Percentiles rank a stretch among this genome's conserved stretches.
phyloP scores from a whole-genome alignment of 2,888 invertebrate species.

The Stenodema calcarata region DNA sequence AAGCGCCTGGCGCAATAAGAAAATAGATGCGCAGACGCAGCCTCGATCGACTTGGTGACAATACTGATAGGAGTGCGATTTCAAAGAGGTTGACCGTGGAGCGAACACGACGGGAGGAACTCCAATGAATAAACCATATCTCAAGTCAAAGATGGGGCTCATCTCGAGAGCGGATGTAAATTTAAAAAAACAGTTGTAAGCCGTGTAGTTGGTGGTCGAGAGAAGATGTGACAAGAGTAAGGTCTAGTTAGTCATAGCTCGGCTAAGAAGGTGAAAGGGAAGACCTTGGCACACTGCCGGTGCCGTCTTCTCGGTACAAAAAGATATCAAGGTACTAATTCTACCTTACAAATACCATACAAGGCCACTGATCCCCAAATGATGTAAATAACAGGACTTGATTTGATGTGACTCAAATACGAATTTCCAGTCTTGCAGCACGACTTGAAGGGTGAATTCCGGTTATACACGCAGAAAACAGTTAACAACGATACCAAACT shows the following conservation, averaged over 20 bases:
- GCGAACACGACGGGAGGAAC: not conserved
- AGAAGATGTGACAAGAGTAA: conserved; percentile 26
- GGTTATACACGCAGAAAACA: too few species aligned
- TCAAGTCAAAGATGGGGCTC: not conserved
- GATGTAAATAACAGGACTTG: too few species aligned
- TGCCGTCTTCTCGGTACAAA: not conserved
- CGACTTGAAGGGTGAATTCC: too few species aligned
- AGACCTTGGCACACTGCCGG: conserved; percentile 2
- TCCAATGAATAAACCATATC: not conserved
- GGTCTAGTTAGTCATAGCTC: conserved; percentile 28
- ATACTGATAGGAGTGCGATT: not conserved
- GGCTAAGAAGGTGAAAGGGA: not conserved
- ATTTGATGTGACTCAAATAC: too few species aligned
- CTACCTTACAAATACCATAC: too few species aligned
- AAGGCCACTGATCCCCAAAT: too few species aligned
- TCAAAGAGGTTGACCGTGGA: not conserved
- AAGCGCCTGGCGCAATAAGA: too few species aligned
- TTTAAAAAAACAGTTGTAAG: not conserved
- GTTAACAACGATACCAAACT: too few species aligned
- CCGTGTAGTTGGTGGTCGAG: not conserved
- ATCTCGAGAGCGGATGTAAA: not conserved
- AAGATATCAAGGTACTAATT: too few species aligned
- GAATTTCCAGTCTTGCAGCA: too few species aligned
- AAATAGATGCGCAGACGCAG: not conserved
- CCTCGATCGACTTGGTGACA: not conserved